Conservation (phyloP, 2,888 invertebrate genomes). For the Tortricodes alternella region DNA sequence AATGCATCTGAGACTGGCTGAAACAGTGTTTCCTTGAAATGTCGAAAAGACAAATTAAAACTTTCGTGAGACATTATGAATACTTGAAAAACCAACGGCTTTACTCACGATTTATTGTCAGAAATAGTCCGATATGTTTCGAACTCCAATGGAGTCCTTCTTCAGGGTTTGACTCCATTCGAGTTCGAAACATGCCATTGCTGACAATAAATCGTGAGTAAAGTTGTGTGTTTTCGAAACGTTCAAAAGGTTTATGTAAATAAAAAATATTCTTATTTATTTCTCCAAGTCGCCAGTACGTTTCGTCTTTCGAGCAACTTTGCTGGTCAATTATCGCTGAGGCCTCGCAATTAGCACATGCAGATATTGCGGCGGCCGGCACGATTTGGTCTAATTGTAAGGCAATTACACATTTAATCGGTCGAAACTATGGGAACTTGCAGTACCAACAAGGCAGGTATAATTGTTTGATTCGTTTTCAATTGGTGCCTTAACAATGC, state of each 20-base stretch:
- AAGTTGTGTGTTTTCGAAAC: too few species aligned
- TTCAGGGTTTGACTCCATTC: too few species aligned
- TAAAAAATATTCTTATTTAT: background rate
- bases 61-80: too few species aligned
- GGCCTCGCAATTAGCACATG: constrained; percentile 67
- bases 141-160: too few species aligned
- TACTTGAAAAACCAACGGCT: too few species aligned
- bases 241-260: too few species aligned
- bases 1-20: too few species aligned
- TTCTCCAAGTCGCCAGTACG: background rate
- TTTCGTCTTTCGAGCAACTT: constrained; percentile 46
- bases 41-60: background rate
- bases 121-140: too few species aligned
- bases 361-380: constrained; percentile 54
- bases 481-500: constrained; percentile 25
- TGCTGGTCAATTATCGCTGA: constrained; percentile 63
- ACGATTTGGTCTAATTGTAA: constrained; percentile 63
- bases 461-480: constrained; percentile 29
- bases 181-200: too few species aligned
- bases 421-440: constrained; percentile 40
- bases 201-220: too few species aligned
- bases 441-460: constrained; percentile 30
- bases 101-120: too few species aligned
- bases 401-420: constrained; percentile 65
- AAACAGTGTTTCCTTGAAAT: too few species aligned